A percentile compares a stretch with the other conserved stretches of the same genome.
phyloP scores from a whole-genome alignment of 37 sponge, comb jelly and placozoan species.

The Aplysina aerophoba region DNA sequence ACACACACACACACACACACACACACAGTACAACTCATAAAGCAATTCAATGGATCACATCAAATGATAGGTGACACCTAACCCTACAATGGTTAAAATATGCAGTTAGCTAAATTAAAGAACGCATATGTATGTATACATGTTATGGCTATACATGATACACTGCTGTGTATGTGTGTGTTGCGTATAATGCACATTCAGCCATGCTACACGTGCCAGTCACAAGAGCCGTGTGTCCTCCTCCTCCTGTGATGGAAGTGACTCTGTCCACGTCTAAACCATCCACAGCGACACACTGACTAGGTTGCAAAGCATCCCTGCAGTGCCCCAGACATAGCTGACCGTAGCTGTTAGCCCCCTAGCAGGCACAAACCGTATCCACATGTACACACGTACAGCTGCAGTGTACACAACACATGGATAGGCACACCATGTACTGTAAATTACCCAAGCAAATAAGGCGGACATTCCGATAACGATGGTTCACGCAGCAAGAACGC shows the following conservation, averaged over 20 bases:
- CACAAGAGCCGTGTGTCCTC: constrained; percentile 63
- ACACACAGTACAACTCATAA: no score
- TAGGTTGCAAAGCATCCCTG: constrained; percentile 43
- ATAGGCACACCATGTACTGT: neutral
- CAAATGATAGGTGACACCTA: no score
- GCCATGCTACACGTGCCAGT: constrained; percentile 24
- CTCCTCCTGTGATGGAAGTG: constrained; percentile 60
- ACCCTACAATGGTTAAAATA: no score
- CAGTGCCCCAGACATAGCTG: constrained; percentile 68
- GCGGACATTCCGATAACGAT: constrained; percentile 2
- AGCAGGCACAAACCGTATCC: neutral
- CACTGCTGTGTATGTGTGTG: no score
- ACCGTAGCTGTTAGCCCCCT: constrained; percentile 87
- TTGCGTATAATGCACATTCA: no score
- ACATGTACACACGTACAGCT: neutral
- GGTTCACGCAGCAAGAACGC: neutral
- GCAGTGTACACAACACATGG: neutral
- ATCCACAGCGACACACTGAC: neutral
- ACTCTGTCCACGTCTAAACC: neutral
- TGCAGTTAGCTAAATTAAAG: no score
- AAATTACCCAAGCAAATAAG: constrained; percentile 53
- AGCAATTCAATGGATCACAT: no score
- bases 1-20: no score
- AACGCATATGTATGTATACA: no score
- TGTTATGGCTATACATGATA: no score